Evolutionary conservation across 1,140 invertebrate genomes (phyloP).

Genomic region (Drosophila arizonae): DNA sequence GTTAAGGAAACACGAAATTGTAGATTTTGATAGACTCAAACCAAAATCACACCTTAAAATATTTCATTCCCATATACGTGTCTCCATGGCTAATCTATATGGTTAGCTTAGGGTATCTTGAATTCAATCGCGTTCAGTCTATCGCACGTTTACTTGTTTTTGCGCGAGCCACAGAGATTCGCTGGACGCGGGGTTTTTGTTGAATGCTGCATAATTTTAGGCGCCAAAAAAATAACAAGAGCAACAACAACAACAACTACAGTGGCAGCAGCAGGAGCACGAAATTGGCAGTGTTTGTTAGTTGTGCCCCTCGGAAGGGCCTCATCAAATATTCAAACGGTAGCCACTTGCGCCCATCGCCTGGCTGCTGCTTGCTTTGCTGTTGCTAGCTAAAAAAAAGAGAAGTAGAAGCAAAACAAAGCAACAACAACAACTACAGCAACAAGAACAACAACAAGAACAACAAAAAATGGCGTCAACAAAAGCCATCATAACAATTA

Average conservation of each 20-base stretch:
- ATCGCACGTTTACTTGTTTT: conserved; percentile 54
- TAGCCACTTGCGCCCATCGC: conserved; percentile 47
- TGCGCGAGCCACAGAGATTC: conserved; percentile 61
- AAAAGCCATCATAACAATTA: conserved; percentile 81
- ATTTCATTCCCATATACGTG: too few relatives aligned
- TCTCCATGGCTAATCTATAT: too few relatives aligned
- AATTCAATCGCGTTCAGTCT: background rate
- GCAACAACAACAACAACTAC: conserved; percentile 4
- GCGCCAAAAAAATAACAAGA: conserved; percentile 59
- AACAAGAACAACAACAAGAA: conserved; percentile 39
- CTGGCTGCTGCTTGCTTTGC: conserved; percentile 3
- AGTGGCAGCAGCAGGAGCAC: conserved; percentile 38
- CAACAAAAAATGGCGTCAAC: conserved; percentile 74
- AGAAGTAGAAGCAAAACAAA: conserved; percentile 15
- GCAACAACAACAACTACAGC: conserved; percentile 32
- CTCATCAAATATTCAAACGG: conserved; percentile 81
- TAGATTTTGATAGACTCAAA: too few relatives aligned
- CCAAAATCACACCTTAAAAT: too few relatives aligned
- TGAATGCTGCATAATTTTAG: conserved; percentile 80
- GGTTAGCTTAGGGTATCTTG: background rate
- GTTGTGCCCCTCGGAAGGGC: conserved; percentile 49
- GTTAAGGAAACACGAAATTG: too few relatives aligned
- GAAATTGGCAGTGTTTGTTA: conserved; percentile 67
- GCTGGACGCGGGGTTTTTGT: conserved; percentile 49
- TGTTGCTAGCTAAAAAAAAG: conserved; percentile 4